Percentiles rank a stretch among this genome's conserved stretches.
Conservation (phyloP, 2,888 invertebrate species). For the Amiota minor region DNA sequence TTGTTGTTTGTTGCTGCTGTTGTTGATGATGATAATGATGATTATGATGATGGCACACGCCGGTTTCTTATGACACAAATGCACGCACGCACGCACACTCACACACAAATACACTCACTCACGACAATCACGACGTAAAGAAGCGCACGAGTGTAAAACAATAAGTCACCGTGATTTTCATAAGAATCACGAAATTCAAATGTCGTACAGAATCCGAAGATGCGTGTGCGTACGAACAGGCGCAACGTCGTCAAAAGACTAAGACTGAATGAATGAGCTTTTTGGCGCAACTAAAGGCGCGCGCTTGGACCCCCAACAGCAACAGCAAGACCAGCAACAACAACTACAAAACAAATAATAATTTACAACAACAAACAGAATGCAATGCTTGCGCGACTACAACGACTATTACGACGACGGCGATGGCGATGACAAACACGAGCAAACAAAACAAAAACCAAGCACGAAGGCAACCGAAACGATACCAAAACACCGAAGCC, state of each 20-base stretch:
- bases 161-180: too few relatives aligned
- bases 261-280: slow-evolving; percentile 50
- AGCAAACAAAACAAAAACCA: slow-evolving; percentile 48
- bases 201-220: slow-evolving; percentile 46
- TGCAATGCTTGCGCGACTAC: slow-evolving; percentile 55
- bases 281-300: slow-evolving; percentile 63
- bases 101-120: not conserved
- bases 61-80: slow-evolving; percentile 36
- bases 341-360: slow-evolving; percentile 19
- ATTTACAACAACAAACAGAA: slow-evolving; percentile 40
- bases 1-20: slow-evolving; percentile 41
- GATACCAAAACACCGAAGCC: slow-evolving; percentile 26
- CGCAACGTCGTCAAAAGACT: slow-evolving; percentile 72
- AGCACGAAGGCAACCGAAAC: slow-evolving; percentile 53
- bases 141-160: not conserved
- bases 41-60: slow-evolving; percentile 55
- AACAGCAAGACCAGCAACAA: slow-evolving; percentile 32
- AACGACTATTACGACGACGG: slow-evolving; percentile 45
- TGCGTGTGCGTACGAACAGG: slow-evolving; percentile 68
- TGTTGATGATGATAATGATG: slow-evolving; percentile 35
- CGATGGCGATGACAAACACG: slow-evolving; percentile 38
- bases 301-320: slow-evolving; percentile 61
- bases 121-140: not conserved
- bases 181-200: not conserved
- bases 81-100: slow-evolving; percentile 34